phyloP scores from a whole-genome alignment of 2,113 vertebrate genomes.

The Eonycteris spelaea region DNA sequence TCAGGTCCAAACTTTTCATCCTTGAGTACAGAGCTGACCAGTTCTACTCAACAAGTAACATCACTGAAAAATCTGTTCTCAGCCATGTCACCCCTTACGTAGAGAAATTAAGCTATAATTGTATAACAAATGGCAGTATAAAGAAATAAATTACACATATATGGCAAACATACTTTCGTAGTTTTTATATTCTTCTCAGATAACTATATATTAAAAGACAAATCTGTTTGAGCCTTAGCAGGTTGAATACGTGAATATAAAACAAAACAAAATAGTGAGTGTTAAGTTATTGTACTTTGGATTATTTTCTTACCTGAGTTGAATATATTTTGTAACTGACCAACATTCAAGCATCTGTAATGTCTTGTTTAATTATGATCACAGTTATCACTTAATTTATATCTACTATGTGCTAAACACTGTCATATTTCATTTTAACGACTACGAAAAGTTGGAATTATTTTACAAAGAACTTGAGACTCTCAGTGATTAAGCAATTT shows the following conservation, averaged over 20 bases:
- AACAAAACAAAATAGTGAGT: not conserved
- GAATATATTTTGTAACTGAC: slow-evolving; percentile 64
- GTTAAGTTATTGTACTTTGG: slow-evolving; percentile 65
- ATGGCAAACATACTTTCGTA: not conserved
- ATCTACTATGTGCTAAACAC: not conserved
- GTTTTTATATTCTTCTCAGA: slow-evolving; percentile 26
- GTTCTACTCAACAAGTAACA: not conserved
- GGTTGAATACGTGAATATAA: not conserved
- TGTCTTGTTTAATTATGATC: not conserved
- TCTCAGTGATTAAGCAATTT: not conserved
- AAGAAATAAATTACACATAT: slow-evolving; percentile 14
- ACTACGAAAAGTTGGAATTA: not conserved
- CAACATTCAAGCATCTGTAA: slow-evolving; percentile 67
- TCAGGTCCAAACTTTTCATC: not conserved
- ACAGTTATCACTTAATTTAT: not conserved
- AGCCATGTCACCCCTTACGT: not conserved
- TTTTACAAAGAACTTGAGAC: not conserved
- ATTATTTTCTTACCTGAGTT: slow-evolving; percentile 46
- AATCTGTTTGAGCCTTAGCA: not conserved
- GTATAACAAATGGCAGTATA: not conserved
- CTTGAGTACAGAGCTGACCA: not conserved
- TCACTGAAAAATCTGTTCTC: not conserved
- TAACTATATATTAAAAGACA: not conserved
- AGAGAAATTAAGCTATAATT: not conserved
- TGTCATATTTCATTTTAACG: not conserved